These are phyloP conservation scores for Cyclargus thomasi DNA, from an alignment of 1,140 invertebrate genomes.

Conservation along the genomic window DNA sequence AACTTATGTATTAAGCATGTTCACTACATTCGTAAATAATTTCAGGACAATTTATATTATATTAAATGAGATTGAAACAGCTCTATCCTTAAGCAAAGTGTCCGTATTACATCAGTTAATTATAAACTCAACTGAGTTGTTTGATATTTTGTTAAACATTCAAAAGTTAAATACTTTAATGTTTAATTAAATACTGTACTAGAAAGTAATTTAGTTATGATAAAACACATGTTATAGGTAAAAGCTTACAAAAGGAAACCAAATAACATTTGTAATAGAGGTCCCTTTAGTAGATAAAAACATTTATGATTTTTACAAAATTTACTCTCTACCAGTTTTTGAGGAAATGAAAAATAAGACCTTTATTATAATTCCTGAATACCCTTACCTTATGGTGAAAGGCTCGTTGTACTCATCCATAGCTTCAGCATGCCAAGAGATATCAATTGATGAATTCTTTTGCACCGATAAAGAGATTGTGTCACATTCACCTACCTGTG, in stretches of 20 bases:
- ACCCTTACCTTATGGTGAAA: conserved; percentile 28
- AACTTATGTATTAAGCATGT: conserved; percentile 16
- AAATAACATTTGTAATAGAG: conserved; percentile 24
- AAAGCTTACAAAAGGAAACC: conserved; percentile 26
- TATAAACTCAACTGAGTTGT: conserved; percentile 24
- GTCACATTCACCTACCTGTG: conserved; percentile 17
- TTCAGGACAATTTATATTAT: conserved; percentile 26
- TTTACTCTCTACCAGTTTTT: conserved; percentile 24
- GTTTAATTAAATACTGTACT: conserved; percentile 2
- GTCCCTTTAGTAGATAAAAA: conserved; percentile 21
- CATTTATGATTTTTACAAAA: conserved; percentile 26
- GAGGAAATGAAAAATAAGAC: conserved; percentile 18
- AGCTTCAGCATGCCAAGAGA: conserved; percentile 17
- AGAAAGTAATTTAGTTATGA: conserved; percentile 22
- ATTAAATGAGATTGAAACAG: conserved; percentile 24
- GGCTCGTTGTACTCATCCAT: conserved; percentile 17
- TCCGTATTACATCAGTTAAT: conserved; percentile 24
- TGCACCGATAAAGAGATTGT: conserved; percentile 18
- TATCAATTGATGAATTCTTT: conserved; percentile 14
- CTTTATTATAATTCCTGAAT: conserved; percentile 24
- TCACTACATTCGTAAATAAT: conserved; percentile 22
- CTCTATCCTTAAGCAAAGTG: conserved; percentile 23
- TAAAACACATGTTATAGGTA: conserved; percentile 20
- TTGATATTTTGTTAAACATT: conserved; percentile 18
- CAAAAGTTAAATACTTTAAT: conserved; percentile 21